These are phyloP conservation scores for Rotaria magnacalcarata DNA, from an alignment of 2,888 invertebrate genomes.

Conservation along the genomic window DNA sequence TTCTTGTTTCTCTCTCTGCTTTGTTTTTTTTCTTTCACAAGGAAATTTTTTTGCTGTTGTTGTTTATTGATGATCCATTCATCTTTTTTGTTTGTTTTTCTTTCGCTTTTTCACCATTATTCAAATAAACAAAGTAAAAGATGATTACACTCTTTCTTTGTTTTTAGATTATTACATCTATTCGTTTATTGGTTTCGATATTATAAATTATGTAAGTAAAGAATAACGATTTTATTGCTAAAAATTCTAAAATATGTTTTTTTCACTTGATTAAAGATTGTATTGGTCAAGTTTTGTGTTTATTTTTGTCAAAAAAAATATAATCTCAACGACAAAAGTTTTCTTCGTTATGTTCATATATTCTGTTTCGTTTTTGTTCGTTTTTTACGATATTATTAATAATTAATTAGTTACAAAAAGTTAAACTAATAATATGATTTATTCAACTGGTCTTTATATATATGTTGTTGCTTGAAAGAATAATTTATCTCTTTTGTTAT, in stretches of 20 bases:
- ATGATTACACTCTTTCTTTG: not conserved
- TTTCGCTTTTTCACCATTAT: not conserved
- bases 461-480: not conserved
- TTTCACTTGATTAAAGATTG: not conserved
- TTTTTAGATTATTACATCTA: not conserved
- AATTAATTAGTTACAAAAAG: not conserved
- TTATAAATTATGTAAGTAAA: not conserved
- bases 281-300: not conserved
- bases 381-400: not conserved
- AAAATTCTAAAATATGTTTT: no score
- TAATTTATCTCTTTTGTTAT: slow-evolving; percentile 12
- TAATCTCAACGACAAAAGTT: not conserved
- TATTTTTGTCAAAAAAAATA: not conserved
- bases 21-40: not conserved
- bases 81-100: not conserved
- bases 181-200: no score
- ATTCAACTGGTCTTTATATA: not conserved
- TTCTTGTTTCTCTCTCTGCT: not conserved
- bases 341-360: not conserved
- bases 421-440: not conserved
- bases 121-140: not conserved
- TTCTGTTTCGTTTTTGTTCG: not conserved
- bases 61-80: slow-evolving; percentile 7
- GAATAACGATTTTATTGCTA: no score
- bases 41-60: not conserved